phyloP scores from a whole-genome alignment of 2,888 invertebrate species.

The Diogma glabrata region DNA sequence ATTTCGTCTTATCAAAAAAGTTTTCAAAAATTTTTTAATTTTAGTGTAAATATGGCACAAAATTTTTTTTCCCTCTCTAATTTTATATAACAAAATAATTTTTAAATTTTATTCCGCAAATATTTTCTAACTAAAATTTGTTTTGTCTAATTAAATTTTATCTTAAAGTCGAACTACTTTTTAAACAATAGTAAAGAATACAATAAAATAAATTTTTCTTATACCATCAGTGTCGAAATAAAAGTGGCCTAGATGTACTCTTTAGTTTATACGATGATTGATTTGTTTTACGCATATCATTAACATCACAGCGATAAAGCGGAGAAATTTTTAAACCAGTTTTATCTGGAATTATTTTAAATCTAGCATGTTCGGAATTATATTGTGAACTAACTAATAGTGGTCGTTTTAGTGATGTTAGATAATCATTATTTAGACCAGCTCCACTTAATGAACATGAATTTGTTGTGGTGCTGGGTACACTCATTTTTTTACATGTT shows the following conservation, averaged over 20 bases:
- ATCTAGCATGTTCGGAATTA: slow-evolving; percentile 37
- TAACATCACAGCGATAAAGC: slow-evolving; percentile 28
- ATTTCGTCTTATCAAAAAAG: no score
- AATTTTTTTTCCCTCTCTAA: no score
- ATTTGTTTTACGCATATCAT: slow-evolving; percentile 18
- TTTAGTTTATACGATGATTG: slow-evolving; percentile 28
- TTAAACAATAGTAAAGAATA: slow-evolving; percentile 8
- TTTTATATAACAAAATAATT: no score
- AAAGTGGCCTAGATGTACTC: slow-evolving; percentile 35
- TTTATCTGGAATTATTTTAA: slow-evolving; percentile 42
- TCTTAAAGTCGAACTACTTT: slow-evolving; percentile 6
- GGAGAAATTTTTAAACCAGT: slow-evolving; percentile 45
- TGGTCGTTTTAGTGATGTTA: slow-evolving; percentile 38
- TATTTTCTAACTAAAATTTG: no score
- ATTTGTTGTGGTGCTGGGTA: no score
- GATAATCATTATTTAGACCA: slow-evolving; percentile 32
- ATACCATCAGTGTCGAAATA: slow-evolving; percentile 34
- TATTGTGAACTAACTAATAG: slow-evolving; percentile 41
- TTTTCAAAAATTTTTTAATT: no score
- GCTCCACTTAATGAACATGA: no score
- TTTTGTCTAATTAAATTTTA: slow-evolving; percentile 8
- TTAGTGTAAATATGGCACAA: no score
- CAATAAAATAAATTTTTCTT: slow-evolving; percentile 8
- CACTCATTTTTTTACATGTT: slow-evolving; percentile 30
- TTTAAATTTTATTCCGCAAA: no score